These are phyloP conservation scores for Oryzias melastigma DNA, from an alignment of 2,113 vertebrate species.

Conservation along the genomic window DNA sequence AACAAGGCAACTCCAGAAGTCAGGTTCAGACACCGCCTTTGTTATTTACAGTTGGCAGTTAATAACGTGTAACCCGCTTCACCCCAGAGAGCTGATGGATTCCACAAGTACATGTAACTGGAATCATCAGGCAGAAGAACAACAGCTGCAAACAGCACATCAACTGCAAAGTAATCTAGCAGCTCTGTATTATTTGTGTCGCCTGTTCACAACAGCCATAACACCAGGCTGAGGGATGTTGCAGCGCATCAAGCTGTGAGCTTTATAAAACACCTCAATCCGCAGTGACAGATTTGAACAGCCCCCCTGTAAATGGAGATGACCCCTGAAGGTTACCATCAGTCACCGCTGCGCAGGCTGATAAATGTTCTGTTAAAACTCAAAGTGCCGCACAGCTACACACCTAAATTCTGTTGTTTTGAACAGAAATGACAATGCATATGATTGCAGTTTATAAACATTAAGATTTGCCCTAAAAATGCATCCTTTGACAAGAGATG, in stretches of 20 bases:
- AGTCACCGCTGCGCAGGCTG: constrained; percentile 36
- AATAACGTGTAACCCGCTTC: constrained; percentile 37
- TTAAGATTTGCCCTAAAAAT: too few relatives aligned
- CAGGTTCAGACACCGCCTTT: constrained; percentile 43
- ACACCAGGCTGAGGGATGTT: constrained; percentile 49
- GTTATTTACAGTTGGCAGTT: constrained; percentile 59
- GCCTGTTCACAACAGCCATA: constrained; percentile 47
- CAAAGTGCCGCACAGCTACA: constrained; percentile 25
- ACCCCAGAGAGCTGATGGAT: constrained; percentile 43
- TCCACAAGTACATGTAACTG: constrained; percentile 44
- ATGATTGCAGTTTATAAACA: too few relatives aligned
- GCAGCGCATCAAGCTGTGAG: constrained; percentile 48
- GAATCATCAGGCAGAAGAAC: constrained; percentile 45
- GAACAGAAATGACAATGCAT: constrained; percentile 1
- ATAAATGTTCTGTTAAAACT: constrained; percentile 21
- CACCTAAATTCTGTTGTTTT: not conserved
- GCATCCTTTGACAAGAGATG: too few relatives aligned
- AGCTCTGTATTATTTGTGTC: constrained; percentile 38
- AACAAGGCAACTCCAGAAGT: constrained; percentile 47
- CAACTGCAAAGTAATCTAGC: constrained; percentile 46
- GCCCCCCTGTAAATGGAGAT: constrained; percentile 54
- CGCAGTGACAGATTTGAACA: constrained; percentile 50
- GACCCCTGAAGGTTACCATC: constrained; percentile 52
- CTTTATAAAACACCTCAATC: constrained; percentile 61
- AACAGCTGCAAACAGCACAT: constrained; percentile 41